Conservation (phyloP, 1,140 invertebrate species). For the Dryas iulia region DNA sequence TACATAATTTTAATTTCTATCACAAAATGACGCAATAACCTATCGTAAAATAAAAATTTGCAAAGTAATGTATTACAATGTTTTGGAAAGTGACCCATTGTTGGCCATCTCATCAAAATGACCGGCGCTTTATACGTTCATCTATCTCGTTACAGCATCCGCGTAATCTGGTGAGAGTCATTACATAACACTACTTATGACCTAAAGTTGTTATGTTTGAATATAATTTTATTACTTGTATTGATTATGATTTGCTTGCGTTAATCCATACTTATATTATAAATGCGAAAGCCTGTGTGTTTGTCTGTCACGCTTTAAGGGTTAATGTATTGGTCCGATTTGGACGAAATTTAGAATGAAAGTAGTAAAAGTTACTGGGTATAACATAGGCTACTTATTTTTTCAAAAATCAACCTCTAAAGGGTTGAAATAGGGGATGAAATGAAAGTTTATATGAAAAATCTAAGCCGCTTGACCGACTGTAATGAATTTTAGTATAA, state of each 20-base stretch:
- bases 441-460: too few relatives aligned
- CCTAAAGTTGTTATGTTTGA: background rate
- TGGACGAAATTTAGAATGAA: too few relatives aligned
- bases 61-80: slow-evolving; percentile 3
- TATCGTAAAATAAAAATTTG: slow-evolving; percentile 9
- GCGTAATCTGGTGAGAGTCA: slow-evolving; percentile 11
- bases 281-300: too few relatives aligned
- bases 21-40: background rate
- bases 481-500: too few relatives aligned
- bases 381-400: too few relatives aligned
- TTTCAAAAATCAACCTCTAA: too few relatives aligned
- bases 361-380: too few relatives aligned
- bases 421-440: too few relatives aligned
- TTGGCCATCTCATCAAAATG: background rate
- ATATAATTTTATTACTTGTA: background rate
- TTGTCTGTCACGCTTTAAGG: too few relatives aligned
- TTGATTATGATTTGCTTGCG: background rate
- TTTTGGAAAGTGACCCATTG: slow-evolving; percentile 8
- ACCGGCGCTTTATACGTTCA: background rate
- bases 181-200: background rate
- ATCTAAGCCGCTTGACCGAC: too few relatives aligned
- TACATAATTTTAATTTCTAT: background rate
- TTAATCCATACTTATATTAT: too few relatives aligned
- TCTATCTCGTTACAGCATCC: slow-evolving; percentile 14
- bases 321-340: too few relatives aligned